phyloP scores from a whole-genome alignment of 2,888 invertebrate species.

The Hermaeophaga mercurialis region DNA sequence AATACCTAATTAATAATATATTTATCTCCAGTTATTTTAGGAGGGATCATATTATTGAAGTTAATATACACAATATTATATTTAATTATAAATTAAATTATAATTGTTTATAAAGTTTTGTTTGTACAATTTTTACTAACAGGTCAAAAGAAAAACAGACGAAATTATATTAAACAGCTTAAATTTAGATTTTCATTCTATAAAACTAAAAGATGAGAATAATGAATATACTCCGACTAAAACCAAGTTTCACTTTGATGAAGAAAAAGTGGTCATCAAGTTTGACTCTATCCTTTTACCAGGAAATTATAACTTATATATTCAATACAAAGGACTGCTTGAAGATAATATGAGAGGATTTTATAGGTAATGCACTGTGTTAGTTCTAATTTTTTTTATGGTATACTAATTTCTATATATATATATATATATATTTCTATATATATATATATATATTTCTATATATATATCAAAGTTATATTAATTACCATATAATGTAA shows the following conservation, averaged over 20 bases:
- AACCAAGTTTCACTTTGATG: constrained; percentile 57
- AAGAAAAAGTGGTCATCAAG: constrained; percentile 71
- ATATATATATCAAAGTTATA: too few relatives aligned
- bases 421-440: too few relatives aligned
- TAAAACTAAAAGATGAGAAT: constrained; percentile 60
- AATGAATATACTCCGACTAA: constrained; percentile 49
- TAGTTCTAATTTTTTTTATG: too few relatives aligned
- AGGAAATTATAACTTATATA: constrained; percentile 64
- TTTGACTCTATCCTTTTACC: constrained; percentile 66
- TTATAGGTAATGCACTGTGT: constrained; percentile 31
- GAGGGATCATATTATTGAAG: too few relatives aligned
- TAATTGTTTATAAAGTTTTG: too few relatives aligned
- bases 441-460: too few relatives aligned
- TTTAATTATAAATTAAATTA: too few relatives aligned
- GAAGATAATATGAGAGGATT: constrained; percentile 94
- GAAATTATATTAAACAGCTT: constrained; percentile 77
- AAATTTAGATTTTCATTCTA: constrained; percentile 73
- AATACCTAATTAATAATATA: too few relatives aligned
- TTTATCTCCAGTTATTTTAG: too few relatives aligned
- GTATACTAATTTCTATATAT: too few relatives aligned
- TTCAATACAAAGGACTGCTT: constrained; percentile 81
- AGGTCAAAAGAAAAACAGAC: constrained; percentile 59
- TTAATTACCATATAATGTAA: too few relatives aligned
- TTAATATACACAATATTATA: too few relatives aligned
- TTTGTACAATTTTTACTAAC: background rate